These are phyloP conservation scores for Muscicapa adusta DNA, from an alignment of 2,113 vertebrate species.

Conservation along the genomic window DNA sequence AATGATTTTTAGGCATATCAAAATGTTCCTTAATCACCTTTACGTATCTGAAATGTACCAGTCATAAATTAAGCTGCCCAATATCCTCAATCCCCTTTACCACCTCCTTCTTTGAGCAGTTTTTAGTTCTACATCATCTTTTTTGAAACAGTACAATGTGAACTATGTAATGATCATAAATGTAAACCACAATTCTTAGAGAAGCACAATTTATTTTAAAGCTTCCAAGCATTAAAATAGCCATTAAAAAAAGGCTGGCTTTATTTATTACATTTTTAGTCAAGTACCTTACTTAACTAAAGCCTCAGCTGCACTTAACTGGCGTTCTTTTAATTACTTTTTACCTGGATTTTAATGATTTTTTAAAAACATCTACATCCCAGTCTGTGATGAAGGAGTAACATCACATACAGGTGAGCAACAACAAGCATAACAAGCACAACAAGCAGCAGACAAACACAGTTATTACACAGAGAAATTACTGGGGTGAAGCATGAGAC, in stretches of 20 bases:
- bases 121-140: background rate
- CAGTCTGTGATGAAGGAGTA: background rate
- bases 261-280: background rate
- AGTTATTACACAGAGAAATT: background rate
- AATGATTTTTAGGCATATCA: background rate
- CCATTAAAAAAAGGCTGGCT: background rate
- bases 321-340: background rate
- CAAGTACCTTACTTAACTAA: background rate
- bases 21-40: background rate
- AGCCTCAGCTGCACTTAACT: background rate
- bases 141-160: background rate
- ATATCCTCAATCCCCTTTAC: background rate
- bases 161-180: background rate
- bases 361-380: background rate
- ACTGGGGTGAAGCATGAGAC: background rate
- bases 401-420: background rate
- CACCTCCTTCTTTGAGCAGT: background rate
- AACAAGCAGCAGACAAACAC: background rate
- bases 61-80: background rate
- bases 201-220: background rate
- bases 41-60: background rate
- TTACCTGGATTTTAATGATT: background rate
- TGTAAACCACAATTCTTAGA: background rate
- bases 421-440: fast-evolving
- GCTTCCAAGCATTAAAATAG: background rate